These are phyloP conservation scores for Anticlea derivata DNA, from an alignment of 2,888 invertebrate species.

Conservation along the genomic window DNA sequence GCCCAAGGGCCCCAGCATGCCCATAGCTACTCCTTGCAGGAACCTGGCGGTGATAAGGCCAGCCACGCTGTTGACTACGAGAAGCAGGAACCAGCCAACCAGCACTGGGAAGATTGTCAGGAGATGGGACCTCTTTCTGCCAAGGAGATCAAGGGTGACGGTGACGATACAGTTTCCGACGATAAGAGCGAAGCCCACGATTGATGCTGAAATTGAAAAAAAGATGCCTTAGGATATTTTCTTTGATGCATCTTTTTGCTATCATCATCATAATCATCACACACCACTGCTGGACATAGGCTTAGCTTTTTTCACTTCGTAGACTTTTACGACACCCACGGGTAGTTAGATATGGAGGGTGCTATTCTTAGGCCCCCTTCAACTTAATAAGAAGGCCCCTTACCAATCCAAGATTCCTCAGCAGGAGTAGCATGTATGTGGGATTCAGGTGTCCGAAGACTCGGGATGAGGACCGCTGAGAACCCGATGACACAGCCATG, in stretches of 20 bases:
- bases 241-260: too few relatives aligned
- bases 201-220: slow-evolving; percentile 78
- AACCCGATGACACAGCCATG: slow-evolving; percentile 81
- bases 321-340: too few relatives aligned
- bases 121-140: slow-evolving; percentile 82
- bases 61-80: slow-evolving; percentile 69
- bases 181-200: slow-evolving; percentile 84
- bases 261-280: too few relatives aligned
- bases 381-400: too few relatives aligned
- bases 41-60: slow-evolving; percentile 79
- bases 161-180: slow-evolving; percentile 84
- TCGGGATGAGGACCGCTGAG: slow-evolving; percentile 85
- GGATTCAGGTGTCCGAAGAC: slow-evolving; percentile 71
- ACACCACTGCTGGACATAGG: too few relatives aligned
- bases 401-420: slow-evolving; percentile 85
- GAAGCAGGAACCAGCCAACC: slow-evolving; percentile 84
- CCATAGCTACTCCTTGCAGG: slow-evolving; percentile 80
- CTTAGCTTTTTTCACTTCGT: too few relatives aligned
- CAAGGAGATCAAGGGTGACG: slow-evolving; percentile 79
- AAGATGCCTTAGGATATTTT: background rate
- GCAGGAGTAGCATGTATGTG: slow-evolving; percentile 70
- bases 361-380: too few relatives aligned
- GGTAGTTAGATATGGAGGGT: too few relatives aligned
- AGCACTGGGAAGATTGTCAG: slow-evolving; percentile 80
- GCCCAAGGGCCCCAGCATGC: slow-evolving; percentile 80